Percentiles rank a stretch among this genome's conserved stretches.
phyloP scores from a whole-genome alignment of 2,113 vertebrate genomes.

The Callithrix jacchus region DNA sequence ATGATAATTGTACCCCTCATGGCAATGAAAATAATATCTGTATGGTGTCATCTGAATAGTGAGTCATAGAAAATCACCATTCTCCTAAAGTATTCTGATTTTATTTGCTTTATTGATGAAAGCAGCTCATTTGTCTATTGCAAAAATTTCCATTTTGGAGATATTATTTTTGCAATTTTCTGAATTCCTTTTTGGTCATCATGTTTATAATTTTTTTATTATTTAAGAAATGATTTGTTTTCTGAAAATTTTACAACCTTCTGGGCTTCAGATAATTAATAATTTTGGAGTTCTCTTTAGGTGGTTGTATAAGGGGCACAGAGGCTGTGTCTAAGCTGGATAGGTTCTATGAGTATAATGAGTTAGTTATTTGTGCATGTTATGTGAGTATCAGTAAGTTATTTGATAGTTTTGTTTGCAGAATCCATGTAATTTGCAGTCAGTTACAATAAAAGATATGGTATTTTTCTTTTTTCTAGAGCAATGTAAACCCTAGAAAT shows the following conservation, averaged over 20 bases:
- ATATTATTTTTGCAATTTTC: background rate
- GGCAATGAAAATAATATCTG: background rate
- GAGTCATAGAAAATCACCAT: background rate
- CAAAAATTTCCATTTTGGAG: background rate
- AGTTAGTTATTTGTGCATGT: background rate
- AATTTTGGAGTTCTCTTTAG: background rate
- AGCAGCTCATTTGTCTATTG: background rate
- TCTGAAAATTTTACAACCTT: background rate
- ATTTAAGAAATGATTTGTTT: background rate
- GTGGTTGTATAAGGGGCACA: background rate
- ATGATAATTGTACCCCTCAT: background rate
- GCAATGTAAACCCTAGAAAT: constrained; percentile 2
- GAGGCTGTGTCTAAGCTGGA: background rate
- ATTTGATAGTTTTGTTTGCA: background rate
- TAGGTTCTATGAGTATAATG: background rate
- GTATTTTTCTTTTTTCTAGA: constrained; percentile 20
- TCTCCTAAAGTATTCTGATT: background rate
- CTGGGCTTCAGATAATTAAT: background rate
- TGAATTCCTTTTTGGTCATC: background rate
- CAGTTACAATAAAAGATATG: background rate
- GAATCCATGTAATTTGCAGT: background rate
- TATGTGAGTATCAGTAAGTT: background rate
- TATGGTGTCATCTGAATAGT: background rate
- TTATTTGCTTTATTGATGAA: background rate
- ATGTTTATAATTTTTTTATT: background rate